Evolutionary conservation across 2,888 invertebrate genomes (phyloP).

Genomic region (Eurytoma californica): DNA sequence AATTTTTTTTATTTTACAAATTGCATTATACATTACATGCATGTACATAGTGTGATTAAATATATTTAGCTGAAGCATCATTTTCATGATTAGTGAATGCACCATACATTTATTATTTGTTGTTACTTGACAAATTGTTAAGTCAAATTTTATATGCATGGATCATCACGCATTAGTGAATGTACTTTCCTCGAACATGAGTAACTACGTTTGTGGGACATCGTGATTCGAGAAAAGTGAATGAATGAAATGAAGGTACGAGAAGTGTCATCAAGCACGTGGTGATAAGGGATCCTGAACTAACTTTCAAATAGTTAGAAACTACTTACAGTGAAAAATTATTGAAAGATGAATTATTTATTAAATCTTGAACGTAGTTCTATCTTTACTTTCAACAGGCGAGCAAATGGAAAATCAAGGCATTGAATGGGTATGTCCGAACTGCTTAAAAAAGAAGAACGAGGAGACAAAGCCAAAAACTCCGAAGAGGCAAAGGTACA

Average conservation of each 20-base stretch:
- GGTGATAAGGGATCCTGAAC: too few relatives aligned
- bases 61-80: too few relatives aligned
- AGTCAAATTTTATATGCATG: too few relatives aligned
- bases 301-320: too few relatives aligned
- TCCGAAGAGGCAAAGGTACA: slow-evolving; percentile 55
- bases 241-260: not conserved
- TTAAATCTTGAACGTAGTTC: slow-evolving; percentile 47
- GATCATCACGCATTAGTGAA: not conserved
- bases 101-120: too few relatives aligned
- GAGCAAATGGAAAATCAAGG: slow-evolving; percentile 93
- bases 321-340: slow-evolving; percentile 16
- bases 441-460: slow-evolving; percentile 81
- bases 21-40: too few relatives aligned
- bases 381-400: slow-evolving; percentile 66
- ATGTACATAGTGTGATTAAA: too few relatives aligned
- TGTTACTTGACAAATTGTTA: too few relatives aligned
- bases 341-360: slow-evolving; percentile 36
- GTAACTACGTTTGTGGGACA: not conserved
- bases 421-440: slow-evolving; percentile 92
- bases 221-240: slow-evolving; percentile 3
- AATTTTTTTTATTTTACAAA: not conserved
- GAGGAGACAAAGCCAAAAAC: slow-evolving; percentile 61
- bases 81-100: too few relatives aligned
- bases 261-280: slow-evolving; percentile 4
- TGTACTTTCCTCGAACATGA: slow-evolving; percentile 1